Evolutionary conservation across 2,888 invertebrate species (phyloP).

Genomic region (Reticulitermes lucifugus): DNA sequence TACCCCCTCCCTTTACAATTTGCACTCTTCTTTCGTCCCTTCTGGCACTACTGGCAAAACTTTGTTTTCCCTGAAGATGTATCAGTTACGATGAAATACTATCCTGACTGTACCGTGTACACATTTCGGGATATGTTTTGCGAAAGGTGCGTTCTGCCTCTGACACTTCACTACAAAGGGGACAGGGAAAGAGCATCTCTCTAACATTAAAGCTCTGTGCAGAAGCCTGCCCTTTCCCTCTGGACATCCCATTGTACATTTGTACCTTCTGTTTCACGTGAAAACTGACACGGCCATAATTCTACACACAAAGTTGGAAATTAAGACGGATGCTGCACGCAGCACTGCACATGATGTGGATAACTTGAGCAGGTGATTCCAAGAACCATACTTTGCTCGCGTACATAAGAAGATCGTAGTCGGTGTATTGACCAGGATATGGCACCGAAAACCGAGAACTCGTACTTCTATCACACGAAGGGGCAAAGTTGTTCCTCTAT

Average conservation of each 20-base stretch:
- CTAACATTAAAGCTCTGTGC: neutral
- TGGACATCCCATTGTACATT: neutral
- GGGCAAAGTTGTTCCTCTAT: too few relatives aligned
- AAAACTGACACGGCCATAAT: neutral
- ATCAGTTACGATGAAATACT: neutral
- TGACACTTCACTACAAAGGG: constrained; percentile 18
- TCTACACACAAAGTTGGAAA: neutral
- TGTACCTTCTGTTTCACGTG: constrained; percentile 14
- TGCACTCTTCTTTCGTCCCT: neutral
- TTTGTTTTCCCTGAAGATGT: neutral
- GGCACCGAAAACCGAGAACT: too few relatives aligned
- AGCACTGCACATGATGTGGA: too few relatives aligned
- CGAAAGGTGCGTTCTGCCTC: constrained; percentile 1
- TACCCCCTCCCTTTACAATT: neutral
- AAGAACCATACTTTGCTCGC: too few relatives aligned
- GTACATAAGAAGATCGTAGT: too few relatives aligned
- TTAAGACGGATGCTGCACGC: too few relatives aligned
- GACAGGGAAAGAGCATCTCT: neutral
- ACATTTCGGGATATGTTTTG: neutral
- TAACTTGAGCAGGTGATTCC: too few relatives aligned
- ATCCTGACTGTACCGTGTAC: neutral
- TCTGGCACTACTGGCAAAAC: neutral
- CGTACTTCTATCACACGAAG: too few relatives aligned
- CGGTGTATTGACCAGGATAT: too few relatives aligned
- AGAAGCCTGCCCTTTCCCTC: neutral